Evolutionary conservation across 2,113 vertebrate species (phyloP).

Genomic region (Pollachius pollachius): DNA sequence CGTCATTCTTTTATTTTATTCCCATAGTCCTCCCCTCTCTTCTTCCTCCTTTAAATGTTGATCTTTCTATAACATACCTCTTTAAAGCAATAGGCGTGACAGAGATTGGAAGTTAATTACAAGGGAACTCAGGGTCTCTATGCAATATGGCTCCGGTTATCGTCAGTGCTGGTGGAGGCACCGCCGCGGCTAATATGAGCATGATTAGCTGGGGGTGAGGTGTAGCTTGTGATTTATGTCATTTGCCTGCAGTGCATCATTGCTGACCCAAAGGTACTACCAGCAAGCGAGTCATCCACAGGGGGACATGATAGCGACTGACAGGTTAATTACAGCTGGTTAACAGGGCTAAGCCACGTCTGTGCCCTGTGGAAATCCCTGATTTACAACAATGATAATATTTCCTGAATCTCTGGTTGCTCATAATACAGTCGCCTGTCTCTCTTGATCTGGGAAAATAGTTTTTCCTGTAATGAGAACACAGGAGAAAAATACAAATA

Average conservation of each 20-base stretch:
- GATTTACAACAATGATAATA: slow-evolving; percentile 23
- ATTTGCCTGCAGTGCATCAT: slow-evolving; percentile 53
- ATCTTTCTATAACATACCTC: too few species aligned
- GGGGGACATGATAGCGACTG: slow-evolving; percentile 40
- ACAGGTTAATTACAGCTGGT: slow-evolving; percentile 67
- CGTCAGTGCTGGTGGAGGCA: slow-evolving; percentile 41
- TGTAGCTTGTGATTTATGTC: slow-evolving; percentile 54
- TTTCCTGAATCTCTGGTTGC: slow-evolving; percentile 3
- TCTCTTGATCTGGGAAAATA: slow-evolving; percentile 18
- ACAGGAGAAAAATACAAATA: neutral
- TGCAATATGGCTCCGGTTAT: slow-evolving; percentile 37
- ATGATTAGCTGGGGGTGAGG: slow-evolving; percentile 58
- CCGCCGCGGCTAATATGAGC: slow-evolving; percentile 47
- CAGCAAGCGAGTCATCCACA: slow-evolving; percentile 59
- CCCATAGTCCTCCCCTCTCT: too few species aligned
- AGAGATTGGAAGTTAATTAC: slow-evolving; percentile 58
- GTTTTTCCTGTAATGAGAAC: neutral
- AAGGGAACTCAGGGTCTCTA: slow-evolving; percentile 42
- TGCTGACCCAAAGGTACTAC: slow-evolving; percentile 52
- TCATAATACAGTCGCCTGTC: neutral
- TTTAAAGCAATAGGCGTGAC: slow-evolving; percentile 21
- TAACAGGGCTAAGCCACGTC: slow-evolving; percentile 27
- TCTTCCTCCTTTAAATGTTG: too few species aligned
- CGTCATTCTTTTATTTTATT: too few species aligned
- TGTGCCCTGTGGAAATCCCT: slow-evolving; percentile 1